Base-by-base conservation (phyloP, 1,140 invertebrate genomes). In the Periplaneta americana region DNA sequence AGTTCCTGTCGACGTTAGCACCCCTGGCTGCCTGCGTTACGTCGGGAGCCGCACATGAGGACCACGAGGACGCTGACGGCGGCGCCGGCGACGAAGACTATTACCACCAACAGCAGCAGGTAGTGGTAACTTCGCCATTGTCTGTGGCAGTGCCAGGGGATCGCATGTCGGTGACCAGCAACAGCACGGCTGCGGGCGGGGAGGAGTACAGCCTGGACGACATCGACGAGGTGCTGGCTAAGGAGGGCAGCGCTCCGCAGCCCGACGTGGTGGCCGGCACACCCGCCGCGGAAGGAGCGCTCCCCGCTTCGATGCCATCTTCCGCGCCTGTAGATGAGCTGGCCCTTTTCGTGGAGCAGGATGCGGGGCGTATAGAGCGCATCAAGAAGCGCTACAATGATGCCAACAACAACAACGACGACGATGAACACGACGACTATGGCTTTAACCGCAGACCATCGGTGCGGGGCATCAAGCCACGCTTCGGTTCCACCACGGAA, bases 361-460 rank as follows among this genome's bases (percentile, higher is more conserved):
- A 96, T 83, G 94, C 94, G 0, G 91, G 93, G 17, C 88, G 96
- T 34, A 96, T 95, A 0, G 96, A 97, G 84, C 89, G 95, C 34
- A 91, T 97, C 5, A 93, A 94, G 82, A 94, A 95, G 83, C 91
- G 95, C 31, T 96, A 92, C 83, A 90, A 28, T 57, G 57, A 33
- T 81, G 77, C 48, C 35, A 75, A 2, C 34, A 75, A 2, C 34
- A 78, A 34, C 75, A 39, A 91, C 83, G 94, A 95, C 22, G 94
- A 94, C 81, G 93, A 96, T 81, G 96, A 97, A 85, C 91, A 95
- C 82, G 96, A 97, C 83, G 95, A 97, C 85, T 97, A 97, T 83
- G 96, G 96, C 9, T 97, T 98, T 86, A 95, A 95, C 84, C 90
- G 95, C n/a, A 89, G 96, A 13, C 96, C 96, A 0, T 95, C 95